Evolutionary conservation across 2,797 vertebrate genomes (phyloP).

Genomic region (Salmo trutta): DNA sequence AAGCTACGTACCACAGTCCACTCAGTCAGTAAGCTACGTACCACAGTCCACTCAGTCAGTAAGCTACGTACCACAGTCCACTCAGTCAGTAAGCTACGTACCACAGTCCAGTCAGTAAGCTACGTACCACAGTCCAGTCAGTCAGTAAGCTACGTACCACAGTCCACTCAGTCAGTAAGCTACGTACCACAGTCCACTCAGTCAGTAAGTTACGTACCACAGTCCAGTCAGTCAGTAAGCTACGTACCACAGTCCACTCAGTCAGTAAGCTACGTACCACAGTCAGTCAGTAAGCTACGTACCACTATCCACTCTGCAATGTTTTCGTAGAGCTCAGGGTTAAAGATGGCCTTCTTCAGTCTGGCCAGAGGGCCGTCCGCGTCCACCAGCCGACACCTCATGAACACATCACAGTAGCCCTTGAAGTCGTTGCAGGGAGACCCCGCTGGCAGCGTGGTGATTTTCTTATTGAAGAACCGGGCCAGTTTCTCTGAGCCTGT

Average conservation of each 20-base stretch:
- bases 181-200: no score
- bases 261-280: conserved; percentile 79
- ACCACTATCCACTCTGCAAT: conserved; percentile 99
- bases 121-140: no score
- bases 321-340: conserved; percentile 97
- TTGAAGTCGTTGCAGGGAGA: conserved; percentile 98
- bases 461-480: conserved; percentile 83
- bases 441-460: conserved; percentile 93
- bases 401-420: conserved; percentile 98
- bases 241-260: conserved; percentile 94
- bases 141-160: no score
- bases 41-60: no score
- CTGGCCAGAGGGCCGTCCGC: conserved; percentile 95
- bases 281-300: conserved; percentile 72
- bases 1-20: no score
- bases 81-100: no score
- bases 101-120: no score
- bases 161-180: no score
- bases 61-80: no score
- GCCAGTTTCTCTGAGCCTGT: conserved; percentile 88
- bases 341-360: conserved; percentile 98
- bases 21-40: no score
- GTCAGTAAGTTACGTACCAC: no score
- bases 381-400: conserved; percentile 96
- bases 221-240: background rate